These are phyloP conservation scores for Synaphobranchus kaupii DNA, from an alignment of 2,797 vertebrate genomes.

Conservation along the genomic window DNA sequence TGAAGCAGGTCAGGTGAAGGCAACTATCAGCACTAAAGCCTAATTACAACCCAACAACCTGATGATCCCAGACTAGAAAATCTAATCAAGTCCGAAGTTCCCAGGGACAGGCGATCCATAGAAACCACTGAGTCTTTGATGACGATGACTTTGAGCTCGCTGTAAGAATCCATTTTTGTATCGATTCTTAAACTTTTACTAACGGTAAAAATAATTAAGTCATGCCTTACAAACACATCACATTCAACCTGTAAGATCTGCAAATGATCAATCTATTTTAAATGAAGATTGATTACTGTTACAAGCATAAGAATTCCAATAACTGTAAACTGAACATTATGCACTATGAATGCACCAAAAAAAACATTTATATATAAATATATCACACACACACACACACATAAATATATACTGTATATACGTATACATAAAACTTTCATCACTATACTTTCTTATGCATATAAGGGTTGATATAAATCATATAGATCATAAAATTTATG, in stretches of 20 bases:
- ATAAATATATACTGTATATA: neutral
- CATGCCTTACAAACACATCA: neutral
- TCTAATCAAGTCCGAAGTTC: constrained; percentile 38
- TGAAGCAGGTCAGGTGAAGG: constrained; percentile 58
- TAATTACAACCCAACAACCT: constrained; percentile 46
- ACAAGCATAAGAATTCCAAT: neutral
- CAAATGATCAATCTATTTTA: neutral
- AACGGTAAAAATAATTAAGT: constrained; percentile 17
- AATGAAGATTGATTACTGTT: neutral
- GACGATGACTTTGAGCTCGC: constrained; percentile 28
- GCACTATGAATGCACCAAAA: neutral
- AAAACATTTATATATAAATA: neutral
- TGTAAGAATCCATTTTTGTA: neutral
- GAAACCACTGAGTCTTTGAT: neutral
- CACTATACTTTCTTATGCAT: neutral
- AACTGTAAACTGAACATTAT: neutral
- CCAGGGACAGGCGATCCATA: constrained; percentile 4
- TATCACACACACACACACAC: too few relatives aligned
- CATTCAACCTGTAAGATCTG: neutral
- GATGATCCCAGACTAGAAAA: constrained; percentile 27
- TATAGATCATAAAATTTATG: neutral
- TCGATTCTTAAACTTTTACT: constrained; percentile 19
- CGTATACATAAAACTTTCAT: neutral
- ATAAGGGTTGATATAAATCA: neutral
- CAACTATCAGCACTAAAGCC: constrained; percentile 45